Evolutionary conservation across 2,888 invertebrate species (phyloP).

Genomic region (Creontiades dilutus): DNA sequence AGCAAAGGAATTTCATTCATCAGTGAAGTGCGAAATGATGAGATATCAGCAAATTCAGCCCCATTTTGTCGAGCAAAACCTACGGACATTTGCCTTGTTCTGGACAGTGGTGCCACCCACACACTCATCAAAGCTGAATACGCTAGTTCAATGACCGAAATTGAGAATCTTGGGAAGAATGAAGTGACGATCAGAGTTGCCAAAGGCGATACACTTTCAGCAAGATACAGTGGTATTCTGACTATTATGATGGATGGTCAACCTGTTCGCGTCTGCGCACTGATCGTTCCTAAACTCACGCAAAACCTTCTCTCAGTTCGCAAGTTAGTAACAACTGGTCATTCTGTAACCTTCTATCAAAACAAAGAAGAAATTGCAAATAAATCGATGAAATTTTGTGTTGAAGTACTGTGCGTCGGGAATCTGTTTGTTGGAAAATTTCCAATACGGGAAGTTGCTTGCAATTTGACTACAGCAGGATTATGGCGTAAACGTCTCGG

Average conservation of each 20-base stretch:
- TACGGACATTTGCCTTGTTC: no score
- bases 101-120: no score
- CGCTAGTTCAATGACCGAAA: no score
- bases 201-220: not conserved
- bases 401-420: not conserved
- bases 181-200: slow-evolving; percentile 19
- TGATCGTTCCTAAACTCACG: not conserved
- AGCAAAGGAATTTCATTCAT: not conserved
- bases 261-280: not conserved
- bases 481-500: not conserved
- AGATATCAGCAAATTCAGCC: not conserved
- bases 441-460: not conserved
- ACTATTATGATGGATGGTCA: not conserved
- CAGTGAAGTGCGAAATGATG: not conserved
- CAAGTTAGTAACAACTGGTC: not conserved
- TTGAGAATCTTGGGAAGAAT: no score
- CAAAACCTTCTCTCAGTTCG: not conserved
- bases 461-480: not conserved
- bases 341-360: not conserved
- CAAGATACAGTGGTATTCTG: not conserved
- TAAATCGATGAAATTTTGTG: not conserved
- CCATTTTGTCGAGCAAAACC: no score
- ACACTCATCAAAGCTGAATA: no score
- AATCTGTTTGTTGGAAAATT: not conserved
- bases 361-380: not conserved